These are phyloP conservation scores for Clarias magur DNA, from an alignment of 2,113 vertebrate genomes.

Conservation along the genomic window DNA sequence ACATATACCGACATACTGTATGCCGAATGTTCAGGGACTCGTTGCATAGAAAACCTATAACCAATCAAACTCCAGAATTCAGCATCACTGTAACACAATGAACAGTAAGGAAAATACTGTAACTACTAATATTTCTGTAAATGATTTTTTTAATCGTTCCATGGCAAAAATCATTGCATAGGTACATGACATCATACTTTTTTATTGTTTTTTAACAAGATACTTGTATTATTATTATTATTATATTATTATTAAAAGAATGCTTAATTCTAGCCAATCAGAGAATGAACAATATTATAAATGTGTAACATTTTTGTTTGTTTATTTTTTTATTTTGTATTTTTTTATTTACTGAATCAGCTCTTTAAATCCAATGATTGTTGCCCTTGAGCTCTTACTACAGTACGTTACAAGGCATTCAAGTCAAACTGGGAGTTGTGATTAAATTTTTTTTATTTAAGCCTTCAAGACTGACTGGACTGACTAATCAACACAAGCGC, in stretches of 20 bases:
- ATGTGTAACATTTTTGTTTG: not conserved
- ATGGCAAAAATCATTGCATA: not conserved
- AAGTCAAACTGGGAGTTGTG: no score
- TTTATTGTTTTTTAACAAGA: no score
- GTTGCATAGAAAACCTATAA: not conserved
- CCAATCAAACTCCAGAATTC: not conserved
- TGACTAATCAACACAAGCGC: no score
- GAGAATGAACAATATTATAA: not conserved
- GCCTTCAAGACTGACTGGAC: no score
- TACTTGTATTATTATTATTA: no score
- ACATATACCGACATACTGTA: no score
- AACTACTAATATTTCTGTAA: not conserved
- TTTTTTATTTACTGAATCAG: not conserved
- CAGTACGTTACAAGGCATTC: not conserved
- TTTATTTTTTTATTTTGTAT: not conserved
- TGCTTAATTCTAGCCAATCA: not conserved
- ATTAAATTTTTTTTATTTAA: no score
- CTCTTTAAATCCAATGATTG: not conserved
- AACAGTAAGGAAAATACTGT: not conserved
- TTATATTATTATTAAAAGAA: no score
- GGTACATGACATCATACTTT: not conserved
- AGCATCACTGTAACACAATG: not conserved
- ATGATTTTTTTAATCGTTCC: no score
- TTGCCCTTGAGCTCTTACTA: not conserved
- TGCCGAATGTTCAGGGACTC: no score